Base-by-base conservation (phyloP, 2,113 vertebrate genomes). In the Chaetura pelagica region DNA sequence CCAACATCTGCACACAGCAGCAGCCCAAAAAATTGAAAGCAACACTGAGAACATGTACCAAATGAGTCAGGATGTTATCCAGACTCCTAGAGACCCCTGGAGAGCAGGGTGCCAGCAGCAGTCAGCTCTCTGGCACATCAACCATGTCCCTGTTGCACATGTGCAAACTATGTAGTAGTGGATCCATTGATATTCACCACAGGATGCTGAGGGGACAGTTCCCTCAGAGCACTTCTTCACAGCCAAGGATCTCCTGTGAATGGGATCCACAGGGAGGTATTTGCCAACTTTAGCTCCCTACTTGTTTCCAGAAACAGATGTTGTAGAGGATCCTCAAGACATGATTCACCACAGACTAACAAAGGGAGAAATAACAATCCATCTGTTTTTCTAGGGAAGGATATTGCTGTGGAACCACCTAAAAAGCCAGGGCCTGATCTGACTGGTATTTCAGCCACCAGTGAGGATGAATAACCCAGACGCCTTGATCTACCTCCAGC, bases 401-500 rank as follows among this genome's bases (percentile, higher is more conserved):
- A 54, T 92, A 17, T 58, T 75, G 66, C 73, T 62, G 52, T 0
- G 38, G 76, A 95, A 24, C 57, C 73, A 84, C n/a, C 79, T 78
- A 62, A 92, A 79, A 90, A 42, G n/a, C 57, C 79, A 89, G 40
- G 44, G 49, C 88, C 92, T 92, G 88, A 84, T 90, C 49, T 59
- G 57, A 80, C 59, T 14, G 26, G 88, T 78, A 73, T 94, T 95
- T 46, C 68, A 95, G 83, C 76, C 76, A 75, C 79, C 64, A 54
- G 44, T 13, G 86, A 92, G 63, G 62, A 76, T 44, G 44, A 71
- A 69, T 57, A 94, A 94, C 61, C 40, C 96, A 96, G 80, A 94
- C 8, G 76, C 92, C 93, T 97, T 96, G 88, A 95, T 96, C 88
- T 62, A 63, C 86, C 93, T 96, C 96, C 94, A 94, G 87, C 68